phyloP scores from a whole-genome alignment of 2,797 vertebrate genomes.

The Heteromormyrus szaboi region DNA sequence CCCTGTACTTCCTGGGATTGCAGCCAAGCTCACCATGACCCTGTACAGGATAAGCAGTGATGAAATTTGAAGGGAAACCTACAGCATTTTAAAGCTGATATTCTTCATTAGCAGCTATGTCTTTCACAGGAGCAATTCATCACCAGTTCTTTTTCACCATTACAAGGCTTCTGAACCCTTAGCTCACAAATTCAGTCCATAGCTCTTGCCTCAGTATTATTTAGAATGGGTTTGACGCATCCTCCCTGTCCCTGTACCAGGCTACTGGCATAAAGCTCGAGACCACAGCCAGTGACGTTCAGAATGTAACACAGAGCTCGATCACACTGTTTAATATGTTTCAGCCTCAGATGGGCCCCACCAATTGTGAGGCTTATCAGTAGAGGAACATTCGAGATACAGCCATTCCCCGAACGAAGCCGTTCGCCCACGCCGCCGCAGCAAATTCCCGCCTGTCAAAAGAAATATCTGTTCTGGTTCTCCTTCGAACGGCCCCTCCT shows the following conservation, averaged over 20 bases:
- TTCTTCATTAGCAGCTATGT: background rate
- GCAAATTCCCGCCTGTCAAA: constrained; percentile 28
- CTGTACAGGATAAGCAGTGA: background rate
- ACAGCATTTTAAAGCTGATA: background rate
- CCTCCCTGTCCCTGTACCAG: background rate
- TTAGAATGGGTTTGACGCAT: background rate
- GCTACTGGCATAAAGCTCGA: background rate
- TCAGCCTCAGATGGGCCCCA: background rate
- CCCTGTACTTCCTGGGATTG: background rate
- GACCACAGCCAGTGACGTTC: background rate
- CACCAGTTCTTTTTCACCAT: background rate
- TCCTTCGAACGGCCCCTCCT: constrained; percentile 6
- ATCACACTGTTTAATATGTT: background rate
- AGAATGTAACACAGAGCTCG: background rate
- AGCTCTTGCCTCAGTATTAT: background rate
- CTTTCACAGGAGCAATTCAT: background rate
- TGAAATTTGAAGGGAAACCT: background rate
- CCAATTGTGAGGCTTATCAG: constrained; percentile 6
- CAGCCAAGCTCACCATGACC: background rate
- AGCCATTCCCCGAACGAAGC: constrained; percentile 3
- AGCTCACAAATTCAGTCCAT: background rate
- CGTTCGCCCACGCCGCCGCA: background rate
- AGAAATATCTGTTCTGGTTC: constrained; percentile 30
- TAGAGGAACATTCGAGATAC: background rate
- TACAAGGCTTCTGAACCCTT: background rate